Evolutionary conservation across 1,140 invertebrate species (phyloP), one percentile per base, ranked within the genome.

Genomic region (Druon quercuslanigerum): DNA sequence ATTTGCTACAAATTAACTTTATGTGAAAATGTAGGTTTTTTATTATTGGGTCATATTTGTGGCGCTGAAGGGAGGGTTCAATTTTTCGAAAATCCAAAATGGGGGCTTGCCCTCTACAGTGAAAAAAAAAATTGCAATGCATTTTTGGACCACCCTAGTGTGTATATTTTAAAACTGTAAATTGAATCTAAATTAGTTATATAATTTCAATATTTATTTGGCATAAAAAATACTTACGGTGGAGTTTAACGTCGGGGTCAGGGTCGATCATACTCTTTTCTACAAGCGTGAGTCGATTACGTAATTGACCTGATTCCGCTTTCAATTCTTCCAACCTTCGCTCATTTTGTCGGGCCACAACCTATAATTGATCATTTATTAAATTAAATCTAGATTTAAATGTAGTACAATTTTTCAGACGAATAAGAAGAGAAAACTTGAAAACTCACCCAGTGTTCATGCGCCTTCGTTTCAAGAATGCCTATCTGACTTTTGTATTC

Each of bases 251-350:
- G 72, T 91, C 89, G 2, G 87, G 54, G 82, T 91, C 90, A n/a
- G 66, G 70, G 9, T 92, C 87, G 77, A 88, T 91, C 51, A 93
- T 84, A 83, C 90, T 92, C 81, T 93, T 91, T 84, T 94, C 93
- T 17, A 92, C 85, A 16, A 94, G 83, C 2, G 95, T 95, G 33
- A 96, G 90, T 81, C 95, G 93, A 84, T 95, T 94, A 66, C 96
- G 92, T 78, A 96, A 90, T 78, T 95, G 93, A 25, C 95, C 93
- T 1, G 95, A 94, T 89, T 96, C 96, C 56, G 94, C 93, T 84
- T 94, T 93, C 7, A 94, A 92, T 86, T 96, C 96, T 87, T 96
- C 96, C 46, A 96, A 92, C 79, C 94, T 94, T 40, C 96, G 92
- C 85, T 96, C 94, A 50, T 94, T 94, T 85, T 96, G 95, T 71